These are phyloP conservation scores for Melanostoma scalare DNA, from an alignment of 2,888 invertebrate species.

Conservation along the genomic window DNA sequence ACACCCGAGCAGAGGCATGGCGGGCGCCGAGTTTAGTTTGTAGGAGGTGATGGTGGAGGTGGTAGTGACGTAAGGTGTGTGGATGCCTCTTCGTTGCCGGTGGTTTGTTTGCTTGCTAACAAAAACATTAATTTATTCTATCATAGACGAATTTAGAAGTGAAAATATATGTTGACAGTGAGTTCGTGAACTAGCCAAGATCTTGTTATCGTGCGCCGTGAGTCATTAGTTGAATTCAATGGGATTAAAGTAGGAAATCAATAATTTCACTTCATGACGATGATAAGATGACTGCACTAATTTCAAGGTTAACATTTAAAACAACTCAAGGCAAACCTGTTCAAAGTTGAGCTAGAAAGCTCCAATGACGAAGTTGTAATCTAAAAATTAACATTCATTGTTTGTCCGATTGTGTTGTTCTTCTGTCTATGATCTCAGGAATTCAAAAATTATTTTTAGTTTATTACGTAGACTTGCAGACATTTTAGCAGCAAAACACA, in stretches of 20 bases:
- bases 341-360: neutral
- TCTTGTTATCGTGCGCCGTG: slow-evolving; percentile 25
- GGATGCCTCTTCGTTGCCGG: slow-evolving; percentile 8
- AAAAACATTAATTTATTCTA: too few species aligned
- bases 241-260: neutral
- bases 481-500: neutral
- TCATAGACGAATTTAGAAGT: too few species aligned
- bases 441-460: slow-evolving; percentile 40
- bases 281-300: slow-evolving; percentile 34
- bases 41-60: too few species aligned
- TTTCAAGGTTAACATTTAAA: slow-evolving; percentile 5
- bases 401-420: neutral
- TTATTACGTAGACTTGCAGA: slow-evolving; percentile 11
- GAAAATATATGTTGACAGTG: too few species aligned
- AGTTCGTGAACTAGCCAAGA: too few species aligned
- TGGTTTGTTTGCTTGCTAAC: neutral
- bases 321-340: slow-evolving; percentile 28
- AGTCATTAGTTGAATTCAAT: slow-evolving; percentile 30
- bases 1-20: neutral
- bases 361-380: slow-evolving; percentile 26
- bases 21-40: too few species aligned
- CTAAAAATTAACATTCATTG: slow-evolving; percentile 16
- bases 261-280: slow-evolving; percentile 32
- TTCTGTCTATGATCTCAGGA: neutral
- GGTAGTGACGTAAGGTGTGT: slow-evolving; percentile 51